Evolutionary conservation across 2,888 invertebrate genomes (phyloP), one percentile per base, ranked within the genome.

Genomic region (Euspilapteryx auroguttella): DNA sequence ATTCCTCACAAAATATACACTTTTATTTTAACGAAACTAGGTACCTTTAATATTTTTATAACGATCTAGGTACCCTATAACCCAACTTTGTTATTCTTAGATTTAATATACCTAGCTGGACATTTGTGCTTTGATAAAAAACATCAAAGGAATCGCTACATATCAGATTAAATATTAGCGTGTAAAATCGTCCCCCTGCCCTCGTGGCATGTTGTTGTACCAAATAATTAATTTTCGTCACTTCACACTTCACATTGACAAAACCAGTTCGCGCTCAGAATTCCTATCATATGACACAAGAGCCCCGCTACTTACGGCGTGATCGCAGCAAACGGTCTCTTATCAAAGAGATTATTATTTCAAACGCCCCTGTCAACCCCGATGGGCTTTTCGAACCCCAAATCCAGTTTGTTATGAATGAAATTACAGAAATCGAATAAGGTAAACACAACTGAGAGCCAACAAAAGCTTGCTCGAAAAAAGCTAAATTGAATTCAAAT

Each of bases 381-480:
- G 61, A 65, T 65, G 63, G 65, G 68, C 64, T 64, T 63, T 64
- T 56, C 51, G 57, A 62, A 64, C 68, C 73, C 69, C 57, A 73
- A 75, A 75, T 73, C 73, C 71, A 66, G 75, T 73, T 75, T 73
- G 71, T 71, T 71, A 71, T 75, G 73, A 75, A 75, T 75, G 73
- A 75, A 75, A 73, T 75, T 75, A 75, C 69, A 71, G 71, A 73
- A 75, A 75, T 75, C 75, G 73, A 75, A 73, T 75, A 75, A 75
- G 63, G 71, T 73, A 73, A 73, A 75, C 73, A 75, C 68, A 71
- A 71, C 71, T 62, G 65, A 62, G 66, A 64, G 64, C 61, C 68
- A 71, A 75, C 75, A 75, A 73, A 75, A 71, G 73, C 66, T 66
- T 62, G 66, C 50, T 55, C 58, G 58, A 69, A 73, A 75, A 73